These are phyloP conservation scores for Alces alces DNA, from an alignment of 2,113 vertebrate genomes.

Conservation along the genomic window DNA sequence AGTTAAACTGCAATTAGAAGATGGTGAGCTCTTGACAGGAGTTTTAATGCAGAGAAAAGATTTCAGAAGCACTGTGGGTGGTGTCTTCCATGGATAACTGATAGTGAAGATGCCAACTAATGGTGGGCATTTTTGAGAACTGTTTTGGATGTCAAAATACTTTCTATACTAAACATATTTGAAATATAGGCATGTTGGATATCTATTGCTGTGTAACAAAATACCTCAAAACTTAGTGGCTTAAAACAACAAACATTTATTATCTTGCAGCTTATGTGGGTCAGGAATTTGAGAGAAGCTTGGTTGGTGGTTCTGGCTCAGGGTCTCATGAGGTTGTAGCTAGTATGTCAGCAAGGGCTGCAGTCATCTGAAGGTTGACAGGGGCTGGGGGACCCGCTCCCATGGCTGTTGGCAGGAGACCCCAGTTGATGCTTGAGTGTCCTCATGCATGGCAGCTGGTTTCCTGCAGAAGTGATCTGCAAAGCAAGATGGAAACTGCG, in stretches of 20 bases:
- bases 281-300: neutral
- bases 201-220: neutral
- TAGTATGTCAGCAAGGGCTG: neutral
- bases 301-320: neutral
- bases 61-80: neutral
- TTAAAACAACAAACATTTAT: neutral
- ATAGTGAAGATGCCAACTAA: neutral
- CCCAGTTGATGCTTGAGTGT: neutral
- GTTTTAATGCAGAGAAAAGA: neutral
- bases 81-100: neutral
- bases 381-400: neutral
- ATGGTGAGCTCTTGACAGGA: neutral
- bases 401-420: neutral
- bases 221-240: neutral
- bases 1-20: neutral
- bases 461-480: neutral
- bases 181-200: neutral
- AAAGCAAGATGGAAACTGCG: neutral
- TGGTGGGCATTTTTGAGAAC: neutral
- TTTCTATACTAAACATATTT: neutral
- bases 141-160: neutral
- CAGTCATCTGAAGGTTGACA: neutral
- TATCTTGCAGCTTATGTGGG: neutral
- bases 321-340: neutral
- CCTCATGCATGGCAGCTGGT: neutral